A percentile compares a stretch with the other conserved stretches of the same genome.
Evolutionary conservation across 1,140 invertebrate species (phyloP).

Genomic region (Ericerus pela): DNA sequence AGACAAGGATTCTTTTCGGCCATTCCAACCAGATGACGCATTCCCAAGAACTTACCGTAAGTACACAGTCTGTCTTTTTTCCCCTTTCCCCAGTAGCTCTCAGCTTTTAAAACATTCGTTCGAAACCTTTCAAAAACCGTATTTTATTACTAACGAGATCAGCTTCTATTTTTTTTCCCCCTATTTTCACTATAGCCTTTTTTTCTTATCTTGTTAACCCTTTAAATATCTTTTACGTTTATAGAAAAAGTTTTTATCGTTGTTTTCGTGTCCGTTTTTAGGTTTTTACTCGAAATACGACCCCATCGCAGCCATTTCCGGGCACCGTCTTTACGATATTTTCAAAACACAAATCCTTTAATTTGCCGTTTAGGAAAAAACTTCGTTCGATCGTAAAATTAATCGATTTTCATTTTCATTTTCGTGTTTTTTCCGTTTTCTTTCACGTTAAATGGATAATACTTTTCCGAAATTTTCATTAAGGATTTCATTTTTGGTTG

Average conservation of each 20-base stretch:
- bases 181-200: neutral
- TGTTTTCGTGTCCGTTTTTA: slow-evolving; percentile 6
- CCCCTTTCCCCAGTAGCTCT: too few relatives aligned
- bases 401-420: too few relatives aligned
- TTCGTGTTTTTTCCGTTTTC: too few relatives aligned
- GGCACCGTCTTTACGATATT: too few relatives aligned
- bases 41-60: slow-evolving; percentile 1
- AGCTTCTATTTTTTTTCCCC: neutral
- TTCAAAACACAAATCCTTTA: too few relatives aligned
- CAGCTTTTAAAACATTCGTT: neutral
- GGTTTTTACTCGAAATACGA: too few relatives aligned
- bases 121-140: neutral
- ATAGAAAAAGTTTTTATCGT: slow-evolving; percentile 11
- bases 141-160: slow-evolving; percentile 11
- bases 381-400: too few relatives aligned
- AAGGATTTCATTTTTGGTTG: too few relatives aligned
- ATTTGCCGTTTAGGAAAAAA: too few relatives aligned
- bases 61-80: neutral
- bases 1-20: neutral
- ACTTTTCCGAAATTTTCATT: too few relatives aligned
- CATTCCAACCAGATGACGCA: slow-evolving; percentile 7
- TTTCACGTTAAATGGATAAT: too few relatives aligned
- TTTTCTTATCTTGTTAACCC: slow-evolving; percentile 6
- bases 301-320: too few relatives aligned
- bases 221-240: slow-evolving; percentile 11